Conservation (phyloP, 2,888 invertebrate genomes). For the Mesorhabditis belari region DNA sequence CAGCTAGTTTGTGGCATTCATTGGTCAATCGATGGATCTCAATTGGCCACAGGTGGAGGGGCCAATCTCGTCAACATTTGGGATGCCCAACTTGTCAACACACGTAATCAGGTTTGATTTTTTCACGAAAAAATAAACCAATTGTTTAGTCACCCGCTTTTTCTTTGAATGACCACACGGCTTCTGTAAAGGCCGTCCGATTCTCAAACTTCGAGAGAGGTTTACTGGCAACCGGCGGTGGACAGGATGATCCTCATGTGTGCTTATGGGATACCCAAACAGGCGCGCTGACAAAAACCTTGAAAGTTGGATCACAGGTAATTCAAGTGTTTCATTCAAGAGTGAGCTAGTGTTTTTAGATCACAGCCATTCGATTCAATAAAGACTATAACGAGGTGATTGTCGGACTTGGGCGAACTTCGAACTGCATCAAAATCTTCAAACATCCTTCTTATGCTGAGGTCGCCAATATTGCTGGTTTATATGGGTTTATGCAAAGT, state of each 20-base stretch:
- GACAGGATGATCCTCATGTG: constrained; percentile 17
- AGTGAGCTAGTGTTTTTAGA: constrained; percentile 56
- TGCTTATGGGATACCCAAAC: constrained; percentile 18
- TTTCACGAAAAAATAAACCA: background rate
- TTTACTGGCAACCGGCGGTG: constrained; percentile 21
- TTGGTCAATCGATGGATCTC: constrained; percentile 89
- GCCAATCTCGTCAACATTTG: constrained; percentile 91
- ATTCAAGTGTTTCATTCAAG: no score
- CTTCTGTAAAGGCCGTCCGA: constrained; percentile 82
- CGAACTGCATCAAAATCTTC: constrained; percentile 92
- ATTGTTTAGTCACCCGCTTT: constrained; percentile 55
- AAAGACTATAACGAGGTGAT: constrained; percentile 85
- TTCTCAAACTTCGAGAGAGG: constrained; percentile 61
- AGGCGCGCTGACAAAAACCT: no score
- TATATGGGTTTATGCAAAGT: background rate
- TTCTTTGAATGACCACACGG: constrained; percentile 64
- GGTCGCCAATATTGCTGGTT: constrained; percentile 58
- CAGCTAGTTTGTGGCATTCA: constrained; percentile 78
- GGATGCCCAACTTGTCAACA: constrained; percentile 62
- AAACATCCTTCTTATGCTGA: constrained; percentile 78
- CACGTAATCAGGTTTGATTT: no score
- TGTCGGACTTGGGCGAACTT: constrained; percentile 85
- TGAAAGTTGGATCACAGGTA: no score
- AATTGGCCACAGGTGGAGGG: constrained; percentile 90
- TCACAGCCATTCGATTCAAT: constrained; percentile 86